phyloP scores from a whole-genome alignment of 2,888 invertebrate genomes.

The Agrilus mali region DNA sequence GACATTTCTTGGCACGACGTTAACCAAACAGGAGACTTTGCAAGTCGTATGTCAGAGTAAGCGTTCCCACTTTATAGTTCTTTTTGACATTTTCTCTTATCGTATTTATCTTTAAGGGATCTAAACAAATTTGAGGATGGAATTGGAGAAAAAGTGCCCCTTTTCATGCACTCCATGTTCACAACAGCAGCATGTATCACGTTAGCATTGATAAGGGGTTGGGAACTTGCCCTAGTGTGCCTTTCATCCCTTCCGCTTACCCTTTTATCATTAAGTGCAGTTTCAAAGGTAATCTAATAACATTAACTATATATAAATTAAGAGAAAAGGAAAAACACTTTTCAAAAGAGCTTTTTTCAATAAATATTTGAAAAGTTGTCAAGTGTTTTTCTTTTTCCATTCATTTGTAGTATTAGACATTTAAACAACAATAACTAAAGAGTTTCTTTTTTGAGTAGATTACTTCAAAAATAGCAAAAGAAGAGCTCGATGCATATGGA shows the following conservation, averaged over 20 bases:
- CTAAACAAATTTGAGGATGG: constrained; percentile 68
- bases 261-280: constrained; percentile 48
- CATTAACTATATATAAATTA: too few relatives aligned
- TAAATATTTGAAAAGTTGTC: too few relatives aligned
- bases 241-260: constrained; percentile 59
- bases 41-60: constrained; percentile 64
- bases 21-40: constrained; percentile 59
- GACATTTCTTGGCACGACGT: constrained; percentile 64
- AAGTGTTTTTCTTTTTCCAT: too few relatives aligned
- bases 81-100: not conserved
- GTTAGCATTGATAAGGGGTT: constrained; percentile 62
- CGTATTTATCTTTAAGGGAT: constrained; percentile 39
- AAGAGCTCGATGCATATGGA: constrained; percentile 59
- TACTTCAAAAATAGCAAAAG: constrained; percentile 47
- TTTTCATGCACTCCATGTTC: constrained; percentile 56
- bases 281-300: constrained; percentile 53
- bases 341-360: too few relatives aligned
- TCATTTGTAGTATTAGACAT: too few relatives aligned
- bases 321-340: too few relatives aligned
- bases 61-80: constrained; percentile 12
- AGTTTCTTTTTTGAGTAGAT: constrained; percentile 31
- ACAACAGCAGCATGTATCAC: constrained; percentile 56
- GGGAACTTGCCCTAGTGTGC: constrained; percentile 69
- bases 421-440: not conserved
- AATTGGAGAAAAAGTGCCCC: constrained; percentile 68